Conservation (phyloP, 1,140 invertebrate species). For the Popillia japonica region DNA sequence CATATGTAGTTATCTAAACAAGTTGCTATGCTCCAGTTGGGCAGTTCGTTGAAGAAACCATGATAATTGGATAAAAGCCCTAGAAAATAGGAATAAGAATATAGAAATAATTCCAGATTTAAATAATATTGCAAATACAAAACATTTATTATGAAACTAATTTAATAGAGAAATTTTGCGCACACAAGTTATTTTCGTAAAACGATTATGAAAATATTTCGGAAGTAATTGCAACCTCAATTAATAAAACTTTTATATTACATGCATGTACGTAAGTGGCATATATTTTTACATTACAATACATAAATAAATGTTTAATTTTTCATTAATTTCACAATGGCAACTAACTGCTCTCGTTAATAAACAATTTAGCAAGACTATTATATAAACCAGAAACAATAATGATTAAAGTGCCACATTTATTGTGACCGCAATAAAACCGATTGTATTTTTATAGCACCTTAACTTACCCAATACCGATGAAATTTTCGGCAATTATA, state of each 20-base stretch:
- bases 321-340: not conserved
- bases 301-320: not conserved
- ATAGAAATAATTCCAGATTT: too few relatives aligned
- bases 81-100: too few relatives aligned
- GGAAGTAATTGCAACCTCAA: not conserved
- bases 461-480: not conserved
- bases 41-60: too few relatives aligned
- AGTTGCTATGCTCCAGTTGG: too few relatives aligned
- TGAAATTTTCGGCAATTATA: not conserved
- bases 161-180: too few relatives aligned
- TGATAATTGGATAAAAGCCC: too few relatives aligned
- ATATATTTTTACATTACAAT: not conserved
- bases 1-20: too few relatives aligned
- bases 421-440: not conserved
- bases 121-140: too few relatives aligned
- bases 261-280: not conserved
- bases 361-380: not conserved
- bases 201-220: too few relatives aligned
- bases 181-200: too few relatives aligned
- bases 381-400: not conserved
- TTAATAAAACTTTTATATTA: not conserved
- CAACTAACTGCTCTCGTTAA: not conserved
- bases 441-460: not conserved
- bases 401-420: not conserved
- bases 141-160: too few relatives aligned